These are phyloP conservation scores for Montifringilla adamsi DNA, from an alignment of 2,113 vertebrate species.

Conservation along the genomic window DNA sequence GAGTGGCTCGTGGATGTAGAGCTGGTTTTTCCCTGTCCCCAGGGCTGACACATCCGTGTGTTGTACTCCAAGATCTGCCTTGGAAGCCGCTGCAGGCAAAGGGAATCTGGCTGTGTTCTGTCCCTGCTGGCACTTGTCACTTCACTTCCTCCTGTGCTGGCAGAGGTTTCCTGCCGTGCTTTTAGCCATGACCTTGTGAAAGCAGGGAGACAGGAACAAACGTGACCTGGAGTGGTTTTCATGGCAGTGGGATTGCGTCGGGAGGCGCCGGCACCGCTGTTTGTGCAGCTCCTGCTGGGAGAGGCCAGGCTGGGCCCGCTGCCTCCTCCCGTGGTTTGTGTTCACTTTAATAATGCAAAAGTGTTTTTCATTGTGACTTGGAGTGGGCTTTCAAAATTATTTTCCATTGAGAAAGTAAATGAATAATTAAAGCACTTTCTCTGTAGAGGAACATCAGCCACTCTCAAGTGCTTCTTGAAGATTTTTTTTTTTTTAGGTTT, in stretches of 20 bases:
- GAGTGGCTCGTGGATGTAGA: not conserved
- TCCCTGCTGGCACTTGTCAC: not conserved
- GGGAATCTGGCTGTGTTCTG: not conserved
- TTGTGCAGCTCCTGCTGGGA: not conserved
- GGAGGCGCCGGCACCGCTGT: rapidly evolving
- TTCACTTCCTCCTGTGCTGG: not conserved
- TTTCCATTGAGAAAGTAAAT: not conserved
- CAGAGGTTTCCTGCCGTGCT: not conserved
- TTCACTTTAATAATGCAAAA: not conserved
- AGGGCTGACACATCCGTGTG: rapidly evolving
- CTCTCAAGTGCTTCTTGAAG: not conserved
- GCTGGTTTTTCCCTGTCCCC: not conserved
- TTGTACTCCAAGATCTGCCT: not conserved
- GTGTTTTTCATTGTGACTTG: not conserved
- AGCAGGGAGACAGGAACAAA: not conserved
- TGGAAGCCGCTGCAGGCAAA: not conserved
- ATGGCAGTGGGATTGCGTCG: rapidly evolving
- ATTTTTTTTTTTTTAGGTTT: not conserved
- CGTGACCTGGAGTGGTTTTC: not conserved
- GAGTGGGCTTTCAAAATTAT: not conserved
- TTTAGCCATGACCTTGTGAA: not conserved
- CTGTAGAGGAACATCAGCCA: not conserved
- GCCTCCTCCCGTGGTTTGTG: not conserved
- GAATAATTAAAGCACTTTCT: not conserved
- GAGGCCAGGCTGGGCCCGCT: not conserved